Evolutionary conservation across 1,140 invertebrate genomes (phyloP), one percentile per base, ranked within the genome.

Genomic region (Lutraria rhynchaena): DNA sequence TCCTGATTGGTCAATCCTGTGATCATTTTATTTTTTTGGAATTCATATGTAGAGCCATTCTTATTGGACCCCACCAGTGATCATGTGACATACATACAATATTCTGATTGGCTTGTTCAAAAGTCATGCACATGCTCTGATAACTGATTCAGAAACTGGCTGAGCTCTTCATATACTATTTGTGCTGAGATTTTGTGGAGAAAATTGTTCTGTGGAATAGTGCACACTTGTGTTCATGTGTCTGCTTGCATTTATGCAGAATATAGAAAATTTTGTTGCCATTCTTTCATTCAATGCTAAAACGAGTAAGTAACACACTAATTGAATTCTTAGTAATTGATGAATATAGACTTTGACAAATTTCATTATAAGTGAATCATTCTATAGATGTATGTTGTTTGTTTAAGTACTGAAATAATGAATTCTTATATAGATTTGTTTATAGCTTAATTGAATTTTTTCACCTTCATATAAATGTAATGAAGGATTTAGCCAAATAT

Each of bases 1-100:
- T 80, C 76, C 76, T 80, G 61, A 78, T 78, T 78, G 75, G 76
- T 80, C 51, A 70, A 70, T 80, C 63, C 76, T 80, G 76, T 80
- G 76, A 80, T 80, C 63, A 70, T 80, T 80, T 67, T 60, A 70
- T 49, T 57, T 35, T 70, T 51, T 35, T 35, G 27, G 19, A 44
- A 31, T 46, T 57, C 51, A 19, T 44, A 49, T n/a, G 29, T 29
- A 29, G 41, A 51, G 63, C 44, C 35, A 60, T 60, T 24, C 37
- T 70, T 46, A 80, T 80, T 63, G 60, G 76, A 51, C 53, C 37
- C 61, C 60, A 53, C 58, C 76, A 69, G 76, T 80, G 76, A 80
- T 80, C 65, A 80, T 80, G 65, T 80, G 76, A 80, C 61, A 46
- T 41, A 70, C 31, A 13, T 37, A 33, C 65, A 69, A 46, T 35